phyloP scores from a whole-genome alignment of 2,113 vertebrate genomes.

The Ochotona princeps region DNA sequence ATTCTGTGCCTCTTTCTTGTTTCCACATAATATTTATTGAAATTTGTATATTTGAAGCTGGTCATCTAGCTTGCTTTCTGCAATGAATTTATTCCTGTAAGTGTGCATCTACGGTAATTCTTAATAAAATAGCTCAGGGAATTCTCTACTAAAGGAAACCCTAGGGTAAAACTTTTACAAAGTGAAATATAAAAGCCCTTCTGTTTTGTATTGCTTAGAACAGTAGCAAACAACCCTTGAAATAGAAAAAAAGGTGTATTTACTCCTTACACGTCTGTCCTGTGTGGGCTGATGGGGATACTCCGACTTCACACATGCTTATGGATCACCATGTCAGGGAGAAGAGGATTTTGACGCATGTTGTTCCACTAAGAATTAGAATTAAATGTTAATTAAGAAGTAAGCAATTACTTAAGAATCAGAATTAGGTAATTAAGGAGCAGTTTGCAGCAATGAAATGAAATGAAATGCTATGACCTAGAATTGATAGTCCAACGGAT shows the following conservation, averaged over 20 bases:
- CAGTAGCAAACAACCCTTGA: not conserved
- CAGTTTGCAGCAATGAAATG: not conserved
- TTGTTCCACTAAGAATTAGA: not conserved
- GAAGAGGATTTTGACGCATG: not conserved
- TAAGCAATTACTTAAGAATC: not conserved
- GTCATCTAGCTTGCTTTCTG: not conserved
- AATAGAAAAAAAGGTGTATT: not conserved
- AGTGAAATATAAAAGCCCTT: not conserved
- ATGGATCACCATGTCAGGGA: not conserved
- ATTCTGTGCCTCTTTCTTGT: not conserved
- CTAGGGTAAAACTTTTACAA: slow-evolving; percentile 10
- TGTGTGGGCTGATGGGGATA: not conserved
- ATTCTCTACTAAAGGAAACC: not conserved
- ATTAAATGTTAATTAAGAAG: slow-evolving; percentile 40
- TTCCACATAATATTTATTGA: not conserved
- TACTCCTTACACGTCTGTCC: not conserved
- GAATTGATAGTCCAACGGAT: slow-evolving; percentile 14
- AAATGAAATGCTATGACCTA: slow-evolving; percentile 9
- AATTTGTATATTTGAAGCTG: not conserved
- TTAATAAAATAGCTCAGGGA: slow-evolving; percentile 26
- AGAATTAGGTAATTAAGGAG: slow-evolving; percentile 26
- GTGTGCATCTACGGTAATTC: not conserved
- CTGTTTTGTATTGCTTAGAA: not conserved
- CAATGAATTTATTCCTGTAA: not conserved
- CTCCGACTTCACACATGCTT: not conserved